Evolutionary conservation across 2,797 vertebrate genomes (phyloP), one percentile per base, ranked within the genome.

Genomic region (Cichlasoma orientale): DNA sequence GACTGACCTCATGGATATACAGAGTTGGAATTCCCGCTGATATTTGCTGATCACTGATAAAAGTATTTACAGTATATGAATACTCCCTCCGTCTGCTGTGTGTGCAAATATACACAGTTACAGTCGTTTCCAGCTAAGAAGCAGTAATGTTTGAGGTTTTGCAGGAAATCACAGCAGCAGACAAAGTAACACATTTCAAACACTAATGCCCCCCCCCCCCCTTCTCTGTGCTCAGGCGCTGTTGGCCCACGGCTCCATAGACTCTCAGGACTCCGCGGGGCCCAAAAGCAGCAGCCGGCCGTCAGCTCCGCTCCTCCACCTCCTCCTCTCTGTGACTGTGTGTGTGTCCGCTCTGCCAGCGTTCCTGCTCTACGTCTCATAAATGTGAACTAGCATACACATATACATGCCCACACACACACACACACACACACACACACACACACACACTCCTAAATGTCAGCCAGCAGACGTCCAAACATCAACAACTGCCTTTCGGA

Each of bases 241-340:
- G 69, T 74, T 91, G 82, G 82, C 83, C 11, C 90, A 85, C 75
- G 93, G 91, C 61, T 93, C 94, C 1, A 82, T 93, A 55, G 91
- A 92, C 84, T 91, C 94, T 79, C 89, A 92, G 78, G 92, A 93
- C 74, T 79, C 92, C 1, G 76, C 87, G 4, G 90, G 86, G 23
- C 83, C 93, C 29, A 88, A 75, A 54, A 91, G 88, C 89, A 89
- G 92, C 88, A 85, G 89, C 84, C 75, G 69, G 75, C 79, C 44
- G 16, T 88, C 94, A 44, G 82, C 90, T 21, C 86, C 87, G 2
- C 71, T 73, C 75, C 78, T 88, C 56, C 78, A 16, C 6, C 31
- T 31, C 77, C 80, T 44, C 82, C 1, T 78, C 76, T 71, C 70
- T 56, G 77, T 86, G 82, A 85, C 86, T 75, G 74, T 90, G 86